Conservation (phyloP, 2,113 vertebrate genomes). For the Poecile atricapillus region DNA sequence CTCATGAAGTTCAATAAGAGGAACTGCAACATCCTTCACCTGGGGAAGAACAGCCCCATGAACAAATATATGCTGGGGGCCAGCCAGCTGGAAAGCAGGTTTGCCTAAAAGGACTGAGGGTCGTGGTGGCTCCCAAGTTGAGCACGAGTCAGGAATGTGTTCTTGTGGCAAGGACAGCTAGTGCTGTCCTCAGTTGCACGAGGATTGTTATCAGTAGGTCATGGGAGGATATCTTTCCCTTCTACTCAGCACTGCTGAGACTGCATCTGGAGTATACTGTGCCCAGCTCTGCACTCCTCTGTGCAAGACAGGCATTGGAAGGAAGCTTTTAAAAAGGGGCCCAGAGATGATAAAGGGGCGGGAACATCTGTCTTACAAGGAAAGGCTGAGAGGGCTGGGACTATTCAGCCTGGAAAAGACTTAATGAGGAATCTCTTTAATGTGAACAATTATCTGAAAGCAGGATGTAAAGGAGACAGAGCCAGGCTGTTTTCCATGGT, state of each 20-base stretch:
- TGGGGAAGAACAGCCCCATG: not conserved
- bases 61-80: not conserved
- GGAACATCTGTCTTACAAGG: not conserved
- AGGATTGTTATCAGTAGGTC: not conserved
- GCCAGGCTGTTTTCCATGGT: not conserved
- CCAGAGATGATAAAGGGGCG: not conserved
- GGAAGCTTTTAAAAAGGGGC: not conserved
- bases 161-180: not conserved
- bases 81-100: not conserved
- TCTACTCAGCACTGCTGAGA: not conserved
- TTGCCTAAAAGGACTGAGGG: not conserved
- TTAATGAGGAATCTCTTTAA: not conserved
- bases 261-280: not conserved
- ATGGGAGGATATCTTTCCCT: not conserved
- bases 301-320: not conserved
- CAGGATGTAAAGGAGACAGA: not conserved
- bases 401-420: not conserved
- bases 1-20: not conserved
- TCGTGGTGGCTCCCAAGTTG: rapidly evolving
- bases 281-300: not conserved
- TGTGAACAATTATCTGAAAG: not conserved
- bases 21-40: not conserved
- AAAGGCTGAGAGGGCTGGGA: not conserved
- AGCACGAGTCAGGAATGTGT: not conserved
- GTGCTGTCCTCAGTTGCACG: not conserved